Evolutionary conservation across 2,113 vertebrate species (phyloP).

Genomic region (Neolamprologus sp.): DNA sequence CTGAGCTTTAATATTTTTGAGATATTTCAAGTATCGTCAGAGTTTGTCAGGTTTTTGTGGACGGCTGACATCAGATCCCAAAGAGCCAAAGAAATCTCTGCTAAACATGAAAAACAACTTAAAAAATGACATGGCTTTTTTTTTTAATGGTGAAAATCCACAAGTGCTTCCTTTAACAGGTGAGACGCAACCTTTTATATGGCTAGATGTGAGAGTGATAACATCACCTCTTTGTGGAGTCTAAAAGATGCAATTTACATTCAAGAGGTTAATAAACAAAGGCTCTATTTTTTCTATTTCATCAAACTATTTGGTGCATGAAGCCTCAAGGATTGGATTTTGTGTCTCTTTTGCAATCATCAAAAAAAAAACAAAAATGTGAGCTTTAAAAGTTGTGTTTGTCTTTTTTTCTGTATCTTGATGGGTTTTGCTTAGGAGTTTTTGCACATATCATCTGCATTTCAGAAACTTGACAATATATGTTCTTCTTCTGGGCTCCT

Average conservation of each 20-base stretch:
- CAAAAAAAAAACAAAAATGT: fast-evolving
- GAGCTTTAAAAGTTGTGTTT: neutral
- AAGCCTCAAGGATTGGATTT: neutral
- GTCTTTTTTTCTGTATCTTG: neutral
- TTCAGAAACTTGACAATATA: neutral
- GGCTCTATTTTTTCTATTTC: neutral
- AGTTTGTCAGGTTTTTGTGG: slow-evolving; percentile 5
- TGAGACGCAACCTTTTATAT: neutral
- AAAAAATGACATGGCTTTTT: neutral
- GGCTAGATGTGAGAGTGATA: neutral
- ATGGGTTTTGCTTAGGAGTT: neutral
- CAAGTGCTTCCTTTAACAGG: neutral
- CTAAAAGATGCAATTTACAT: slow-evolving; percentile 20
- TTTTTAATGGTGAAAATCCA: neutral
- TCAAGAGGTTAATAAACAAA: slow-evolving; percentile 17
- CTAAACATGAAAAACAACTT: neutral
- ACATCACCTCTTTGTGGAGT: neutral
- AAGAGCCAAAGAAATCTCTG: neutral
- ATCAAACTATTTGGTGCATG: neutral
- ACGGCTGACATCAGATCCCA: slow-evolving; percentile 33
- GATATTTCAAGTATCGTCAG: slow-evolving; percentile 51
- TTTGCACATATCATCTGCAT: neutral
- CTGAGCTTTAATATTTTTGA: slow-evolving; percentile 9
- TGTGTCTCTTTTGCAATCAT: neutral
- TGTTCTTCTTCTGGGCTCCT: neutral